These are phyloP conservation scores for Coptodon rendalli DNA, from an alignment of 2,113 vertebrate species.

Conservation along the genomic window DNA sequence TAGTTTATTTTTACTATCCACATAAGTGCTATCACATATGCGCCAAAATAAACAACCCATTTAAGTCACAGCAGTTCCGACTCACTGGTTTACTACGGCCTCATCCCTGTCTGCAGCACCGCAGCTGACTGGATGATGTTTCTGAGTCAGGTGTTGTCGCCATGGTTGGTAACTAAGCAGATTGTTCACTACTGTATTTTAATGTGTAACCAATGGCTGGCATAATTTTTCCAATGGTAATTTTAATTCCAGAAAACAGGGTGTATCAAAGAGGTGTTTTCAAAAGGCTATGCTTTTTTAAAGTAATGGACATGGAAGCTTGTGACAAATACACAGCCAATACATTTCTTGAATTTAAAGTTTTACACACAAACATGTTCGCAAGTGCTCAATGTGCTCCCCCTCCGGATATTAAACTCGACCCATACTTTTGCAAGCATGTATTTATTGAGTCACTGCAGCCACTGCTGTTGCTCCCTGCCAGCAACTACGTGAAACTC, in stretches of 20 bases:
- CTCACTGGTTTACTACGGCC: neutral
- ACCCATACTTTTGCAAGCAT: neutral
- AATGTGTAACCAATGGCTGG: neutral
- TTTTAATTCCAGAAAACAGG: neutral
- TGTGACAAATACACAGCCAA: neutral
- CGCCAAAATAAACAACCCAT: neutral
- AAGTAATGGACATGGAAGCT: neutral
- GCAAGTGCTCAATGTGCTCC: neutral
- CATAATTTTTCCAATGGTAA: neutral
- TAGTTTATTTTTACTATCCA: neutral
- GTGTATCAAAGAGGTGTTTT: neutral
- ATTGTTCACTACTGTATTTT: neutral
- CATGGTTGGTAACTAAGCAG: neutral
- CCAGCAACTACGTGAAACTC: neutral
- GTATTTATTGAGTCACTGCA: neutral
- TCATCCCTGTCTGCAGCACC: neutral
- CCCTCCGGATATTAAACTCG: neutral
- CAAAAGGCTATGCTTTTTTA: neutral
- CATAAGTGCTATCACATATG: neutral
- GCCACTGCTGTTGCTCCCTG: neutral
- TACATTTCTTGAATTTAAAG: neutral
- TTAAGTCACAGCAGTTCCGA: neutral
- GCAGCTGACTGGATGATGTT: neutral
- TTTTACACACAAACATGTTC: neutral
- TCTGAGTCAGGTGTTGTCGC: neutral